phyloP scores from a whole-genome alignment of 2,888 invertebrate species.

The Epiblema foenella region DNA sequence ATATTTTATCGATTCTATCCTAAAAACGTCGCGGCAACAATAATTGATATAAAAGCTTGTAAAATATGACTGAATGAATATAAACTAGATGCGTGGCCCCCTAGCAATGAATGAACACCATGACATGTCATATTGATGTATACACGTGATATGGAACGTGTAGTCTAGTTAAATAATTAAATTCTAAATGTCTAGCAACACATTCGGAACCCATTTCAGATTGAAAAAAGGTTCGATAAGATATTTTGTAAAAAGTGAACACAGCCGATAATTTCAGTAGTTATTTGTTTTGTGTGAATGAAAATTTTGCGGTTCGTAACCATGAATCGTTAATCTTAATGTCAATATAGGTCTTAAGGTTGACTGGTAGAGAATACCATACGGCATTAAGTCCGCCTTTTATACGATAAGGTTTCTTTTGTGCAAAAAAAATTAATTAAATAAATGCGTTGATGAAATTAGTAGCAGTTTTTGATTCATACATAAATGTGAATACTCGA shows the following conservation, averaged over 20 bases:
- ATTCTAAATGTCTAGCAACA: neutral
- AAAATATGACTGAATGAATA: conserved; percentile 19
- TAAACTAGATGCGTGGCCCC: conserved; percentile 35
- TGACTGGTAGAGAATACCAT: too few relatives aligned
- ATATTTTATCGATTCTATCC: neutral
- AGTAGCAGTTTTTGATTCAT: neutral
- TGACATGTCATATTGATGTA: conserved; percentile 12
- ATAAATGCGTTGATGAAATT: neutral
- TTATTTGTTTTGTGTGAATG: too few relatives aligned
- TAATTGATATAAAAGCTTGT: conserved; percentile 25
- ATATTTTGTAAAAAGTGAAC: too few relatives aligned
- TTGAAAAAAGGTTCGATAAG: neutral
- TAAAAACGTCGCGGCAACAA: neutral
- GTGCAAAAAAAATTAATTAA: too few relatives aligned
- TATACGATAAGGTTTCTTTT: too few relatives aligned
- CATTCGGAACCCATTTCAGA: neutral
- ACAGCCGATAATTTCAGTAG: too few relatives aligned
- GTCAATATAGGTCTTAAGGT: too few relatives aligned
- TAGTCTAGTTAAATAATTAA: neutral
- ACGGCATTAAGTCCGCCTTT: too few relatives aligned
- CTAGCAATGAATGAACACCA: conserved; percentile 35
- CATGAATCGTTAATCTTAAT: too few relatives aligned
- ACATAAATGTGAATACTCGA: neutral
- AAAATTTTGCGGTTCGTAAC: too few relatives aligned
- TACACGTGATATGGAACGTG: neutral